Conservation (phyloP, 1,140 invertebrate species). For the Tenebrio molitor region DNA sequence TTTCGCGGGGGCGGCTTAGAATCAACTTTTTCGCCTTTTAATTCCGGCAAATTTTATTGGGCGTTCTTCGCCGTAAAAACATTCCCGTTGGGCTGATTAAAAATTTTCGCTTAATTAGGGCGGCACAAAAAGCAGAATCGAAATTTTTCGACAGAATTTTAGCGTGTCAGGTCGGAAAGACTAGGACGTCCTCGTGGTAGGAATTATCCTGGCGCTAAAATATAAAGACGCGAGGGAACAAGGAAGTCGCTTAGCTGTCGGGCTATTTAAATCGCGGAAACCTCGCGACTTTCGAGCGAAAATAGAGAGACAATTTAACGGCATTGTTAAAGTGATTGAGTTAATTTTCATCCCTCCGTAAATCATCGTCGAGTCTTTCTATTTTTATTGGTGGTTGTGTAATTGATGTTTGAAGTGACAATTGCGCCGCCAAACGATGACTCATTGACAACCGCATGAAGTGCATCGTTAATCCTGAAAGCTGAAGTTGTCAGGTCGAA, state of each 20-base stretch:
- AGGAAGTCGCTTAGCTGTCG: neutral
- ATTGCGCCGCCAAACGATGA: slow-evolving; percentile 24
- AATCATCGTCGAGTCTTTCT: slow-evolving; percentile 4
- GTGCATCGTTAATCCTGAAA: slow-evolving; percentile 31
- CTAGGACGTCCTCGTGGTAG: no score
- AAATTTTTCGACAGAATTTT: neutral
- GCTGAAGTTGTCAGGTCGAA: slow-evolving; percentile 8
- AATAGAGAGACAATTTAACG: neutral
- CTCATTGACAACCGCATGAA: slow-evolving; percentile 7
- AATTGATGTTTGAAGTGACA: slow-evolving; percentile 15
- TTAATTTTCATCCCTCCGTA: slow-evolving; percentile 7
- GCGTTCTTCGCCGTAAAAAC: neutral
- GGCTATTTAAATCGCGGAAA: slow-evolving; percentile 26
- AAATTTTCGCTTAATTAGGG: slow-evolving; percentile 2
- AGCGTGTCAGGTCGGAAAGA: neutral
- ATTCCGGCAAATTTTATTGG: neutral
- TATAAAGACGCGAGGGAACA: neutral
- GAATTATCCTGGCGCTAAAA: no score
- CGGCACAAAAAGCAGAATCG: neutral
- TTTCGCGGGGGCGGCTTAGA: neutral
- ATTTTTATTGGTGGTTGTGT: slow-evolving; percentile 19
- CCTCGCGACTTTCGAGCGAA: neutral
- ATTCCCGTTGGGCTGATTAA: neutral
- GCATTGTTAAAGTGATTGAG: slow-evolving; percentile 7
- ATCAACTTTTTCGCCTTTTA: slow-evolving; percentile 13